Conservation (phyloP, 1,140 invertebrate genomes). For the Galleria mellonella region DNA sequence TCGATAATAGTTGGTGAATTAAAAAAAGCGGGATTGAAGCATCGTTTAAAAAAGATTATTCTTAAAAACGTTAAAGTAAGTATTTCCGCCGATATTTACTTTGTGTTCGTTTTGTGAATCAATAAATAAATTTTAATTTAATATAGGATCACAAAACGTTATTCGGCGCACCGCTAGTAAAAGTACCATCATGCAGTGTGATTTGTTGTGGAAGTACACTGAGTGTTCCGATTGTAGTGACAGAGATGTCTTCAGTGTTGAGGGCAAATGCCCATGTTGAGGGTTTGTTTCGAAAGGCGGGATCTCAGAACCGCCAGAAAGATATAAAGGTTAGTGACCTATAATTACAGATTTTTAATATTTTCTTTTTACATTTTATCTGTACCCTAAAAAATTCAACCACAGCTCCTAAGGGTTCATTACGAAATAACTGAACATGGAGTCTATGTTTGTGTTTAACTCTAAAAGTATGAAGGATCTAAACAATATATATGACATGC, state of each 20-base stretch:
- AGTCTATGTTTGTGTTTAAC: neutral
- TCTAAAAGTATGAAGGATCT: too few relatives aligned
- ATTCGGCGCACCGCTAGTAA: slow-evolving; percentile 77
- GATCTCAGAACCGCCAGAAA: slow-evolving; percentile 85
- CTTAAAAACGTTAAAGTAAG: slow-evolving; percentile 73
- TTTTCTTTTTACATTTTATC: neutral
- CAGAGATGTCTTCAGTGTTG: slow-evolving; percentile 81
- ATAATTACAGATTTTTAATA: slow-evolving; percentile 9
- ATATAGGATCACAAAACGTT: slow-evolving; percentile 70
- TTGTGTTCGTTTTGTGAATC: slow-evolving; percentile 1
- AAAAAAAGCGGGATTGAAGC: slow-evolving; percentile 78
- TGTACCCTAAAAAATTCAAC: neutral
- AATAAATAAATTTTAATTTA: slow-evolving; percentile 9
- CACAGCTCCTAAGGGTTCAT: too few relatives aligned
- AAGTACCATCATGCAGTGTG: slow-evolving; percentile 72
- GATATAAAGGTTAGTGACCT: slow-evolving; percentile 80
- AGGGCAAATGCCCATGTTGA: slow-evolving; percentile 81
- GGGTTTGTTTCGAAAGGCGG: slow-evolving; percentile 90
- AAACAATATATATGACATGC: too few relatives aligned
- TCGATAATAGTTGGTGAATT: slow-evolving; percentile 77
- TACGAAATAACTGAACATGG: too few relatives aligned
- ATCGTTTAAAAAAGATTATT: slow-evolving; percentile 77
- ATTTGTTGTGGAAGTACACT: slow-evolving; percentile 78
- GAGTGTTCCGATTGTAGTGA: slow-evolving; percentile 84
- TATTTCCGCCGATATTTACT: slow-evolving; percentile 9